Evolutionary conservation across 2,797 vertebrate genomes (phyloP), one percentile per base, ranked within the genome.

Genomic region (Typhlichthys subterraneus): DNA sequence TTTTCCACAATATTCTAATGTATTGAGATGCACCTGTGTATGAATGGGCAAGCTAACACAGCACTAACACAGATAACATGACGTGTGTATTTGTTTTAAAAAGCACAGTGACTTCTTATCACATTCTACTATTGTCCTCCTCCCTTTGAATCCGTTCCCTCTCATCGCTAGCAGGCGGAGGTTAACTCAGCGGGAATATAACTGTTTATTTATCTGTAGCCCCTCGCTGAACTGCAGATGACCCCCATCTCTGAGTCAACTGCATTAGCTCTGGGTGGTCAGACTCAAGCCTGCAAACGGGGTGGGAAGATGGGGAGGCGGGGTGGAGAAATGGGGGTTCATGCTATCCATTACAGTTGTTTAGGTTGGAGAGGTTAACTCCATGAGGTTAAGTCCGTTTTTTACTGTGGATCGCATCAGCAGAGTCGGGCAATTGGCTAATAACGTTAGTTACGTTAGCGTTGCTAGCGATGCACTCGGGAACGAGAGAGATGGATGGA

Each of bases 231-330:
- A 92, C 92, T 92, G 74, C 76, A 73, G 82, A 81, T 90, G 90
- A 92, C 90, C 91, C 78, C 62, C 71, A 63, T 51, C 66, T 64
- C 65, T 53, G 83, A 91, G 89, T 90, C 88, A 91, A 89, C 82
- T 88, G 86, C 85, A 91, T 91, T 93, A 91, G 85, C 89, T 88
- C 80, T 87, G 80, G 87, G 89, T 89, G 87, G 89, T 87, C 83
- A 87, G 71, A 80, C 67, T 76, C 62, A 78, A 70, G 72, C 42
- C 63, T 63, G 38, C 74, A 50, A 56, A 29, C 23, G 0, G 23
- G 13, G 55, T 48, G 49, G 59, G 17, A 33, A 55, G 47, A 49
- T 1, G 17, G 48, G 42, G 56, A 11, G 52, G 49, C 17, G 38
- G 17, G 14, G 12, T 5, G 54, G 57, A 61, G 68, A 67, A 56